A percentile compares a stretch with the other conserved stretches of the same genome.
These are phyloP conservation scores for Diadumene lineata DNA, from an alignment of 92 coral and sea anemone genomes.

Conservation along the genomic window DNA sequence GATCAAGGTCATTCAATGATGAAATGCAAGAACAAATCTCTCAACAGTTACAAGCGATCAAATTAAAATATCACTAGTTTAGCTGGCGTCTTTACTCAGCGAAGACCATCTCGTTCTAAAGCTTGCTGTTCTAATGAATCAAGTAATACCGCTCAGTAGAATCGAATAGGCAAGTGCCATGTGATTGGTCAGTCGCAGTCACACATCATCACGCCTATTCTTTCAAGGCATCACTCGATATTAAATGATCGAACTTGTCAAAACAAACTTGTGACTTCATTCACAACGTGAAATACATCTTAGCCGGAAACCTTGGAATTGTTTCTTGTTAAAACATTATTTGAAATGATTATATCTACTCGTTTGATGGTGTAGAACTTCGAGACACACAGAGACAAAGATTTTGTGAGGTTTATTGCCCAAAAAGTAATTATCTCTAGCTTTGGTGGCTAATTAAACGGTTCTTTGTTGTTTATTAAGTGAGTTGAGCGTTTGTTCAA, in stretches of 20 bases:
- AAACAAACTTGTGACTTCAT: constrained; percentile 71
- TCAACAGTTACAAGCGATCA: constrained; percentile 30
- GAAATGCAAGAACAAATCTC: constrained; percentile 8
- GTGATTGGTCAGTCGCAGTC: constrained; percentile 71
- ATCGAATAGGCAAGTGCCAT: constrained; percentile 45
- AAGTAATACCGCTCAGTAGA: constrained; percentile 61
- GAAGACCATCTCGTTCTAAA: constrained; percentile 10
- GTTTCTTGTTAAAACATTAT: constrained; percentile 17
- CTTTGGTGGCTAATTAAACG: constrained; percentile 68
- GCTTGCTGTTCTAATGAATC: constrained; percentile 11
- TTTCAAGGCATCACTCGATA: constrained; percentile 68
- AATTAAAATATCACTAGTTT: not conserved
- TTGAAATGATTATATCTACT: constrained; percentile 19
- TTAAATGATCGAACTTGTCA: constrained; percentile 78
- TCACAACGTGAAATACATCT: constrained; percentile 60
- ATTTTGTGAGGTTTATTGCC: constrained; percentile 5
- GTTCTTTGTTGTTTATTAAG: constrained; percentile 83
- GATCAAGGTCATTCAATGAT: constrained; percentile 17
- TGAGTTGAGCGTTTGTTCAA: constrained; percentile 36
- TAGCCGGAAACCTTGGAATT: constrained; percentile 81
- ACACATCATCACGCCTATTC: constrained; percentile 71
- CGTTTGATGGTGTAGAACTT: not conserved
- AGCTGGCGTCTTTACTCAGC: not conserved
- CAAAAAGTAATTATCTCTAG: constrained; percentile 57
- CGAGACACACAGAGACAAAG: constrained; percentile 17